Evolutionary conservation across 2,113 vertebrate genomes (phyloP).

Genomic region (Melospiza georgiana): DNA sequence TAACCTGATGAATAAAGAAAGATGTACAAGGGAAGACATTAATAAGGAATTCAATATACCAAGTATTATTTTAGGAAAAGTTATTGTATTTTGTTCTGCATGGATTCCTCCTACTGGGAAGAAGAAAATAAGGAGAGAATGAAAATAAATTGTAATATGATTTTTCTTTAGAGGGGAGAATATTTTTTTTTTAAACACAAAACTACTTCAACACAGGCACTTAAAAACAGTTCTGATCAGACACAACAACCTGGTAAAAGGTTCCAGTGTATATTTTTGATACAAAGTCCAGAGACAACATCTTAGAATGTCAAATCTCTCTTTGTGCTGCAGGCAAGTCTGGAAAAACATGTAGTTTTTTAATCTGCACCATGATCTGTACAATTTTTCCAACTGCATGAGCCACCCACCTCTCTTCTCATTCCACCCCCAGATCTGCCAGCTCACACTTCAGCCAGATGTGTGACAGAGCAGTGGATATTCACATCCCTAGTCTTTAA

Average conservation of each 20-base stretch:
- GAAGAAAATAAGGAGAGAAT: background rate
- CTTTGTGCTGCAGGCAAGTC: background rate
- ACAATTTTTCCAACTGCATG: background rate
- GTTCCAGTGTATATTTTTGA: background rate
- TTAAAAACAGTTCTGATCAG: background rate
- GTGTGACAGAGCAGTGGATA: background rate
- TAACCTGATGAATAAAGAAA: background rate
- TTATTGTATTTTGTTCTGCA: background rate
- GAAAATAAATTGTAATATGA: background rate
- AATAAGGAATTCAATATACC: constrained; percentile 1
- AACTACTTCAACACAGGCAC: background rate
- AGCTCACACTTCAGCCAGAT: background rate
- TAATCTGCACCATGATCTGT: no score
- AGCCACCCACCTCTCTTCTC: background rate
- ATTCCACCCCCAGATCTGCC: background rate
- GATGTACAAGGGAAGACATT: background rate
- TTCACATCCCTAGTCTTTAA: background rate
- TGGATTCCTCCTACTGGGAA: background rate
- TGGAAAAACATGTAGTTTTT: background rate
- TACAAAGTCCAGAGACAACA: background rate
- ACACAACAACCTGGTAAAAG: background rate
- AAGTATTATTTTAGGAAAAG: background rate
- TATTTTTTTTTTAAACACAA: background rate
- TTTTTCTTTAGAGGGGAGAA: background rate
- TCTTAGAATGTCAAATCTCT: background rate